Evolutionary conservation across 2,797 vertebrate genomes (phyloP).

Genomic region (Loris lydekkerianus): DNA sequence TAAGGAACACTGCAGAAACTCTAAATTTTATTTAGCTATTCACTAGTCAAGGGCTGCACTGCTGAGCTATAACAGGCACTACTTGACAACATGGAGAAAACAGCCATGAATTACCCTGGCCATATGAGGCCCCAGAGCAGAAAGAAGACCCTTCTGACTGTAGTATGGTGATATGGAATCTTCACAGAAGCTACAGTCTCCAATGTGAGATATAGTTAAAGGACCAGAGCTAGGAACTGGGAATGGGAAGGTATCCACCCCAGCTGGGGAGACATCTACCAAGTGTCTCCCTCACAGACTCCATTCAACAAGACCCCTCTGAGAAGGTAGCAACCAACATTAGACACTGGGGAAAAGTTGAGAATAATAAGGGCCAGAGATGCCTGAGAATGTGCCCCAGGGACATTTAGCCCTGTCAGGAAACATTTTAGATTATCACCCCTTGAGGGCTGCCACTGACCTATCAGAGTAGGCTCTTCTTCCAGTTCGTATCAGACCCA

Average conservation of each 20-base stretch:
- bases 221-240: background rate
- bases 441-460: no score
- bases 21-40: background rate
- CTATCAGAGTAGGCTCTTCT: background rate
- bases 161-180: background rate
- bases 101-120: conserved; percentile 70
- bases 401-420: background rate
- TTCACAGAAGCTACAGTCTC: background rate
- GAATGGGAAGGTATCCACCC: no score
- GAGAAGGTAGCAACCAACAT: background rate
- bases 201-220: background rate
- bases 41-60: background rate
- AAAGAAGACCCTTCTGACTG: background rate
- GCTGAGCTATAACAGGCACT: background rate
- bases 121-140: no score
- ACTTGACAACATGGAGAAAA: background rate
- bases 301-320: no score
- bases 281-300: background rate
- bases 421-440: background rate
- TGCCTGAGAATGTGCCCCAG: no score
- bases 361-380: background rate
- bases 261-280: background rate
- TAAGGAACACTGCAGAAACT: background rate
- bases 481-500: background rate
- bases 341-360: background rate